Evolutionary conservation across 2,797 vertebrate species (phyloP).

Genomic region (Poeciliopsis gracilis): DNA sequence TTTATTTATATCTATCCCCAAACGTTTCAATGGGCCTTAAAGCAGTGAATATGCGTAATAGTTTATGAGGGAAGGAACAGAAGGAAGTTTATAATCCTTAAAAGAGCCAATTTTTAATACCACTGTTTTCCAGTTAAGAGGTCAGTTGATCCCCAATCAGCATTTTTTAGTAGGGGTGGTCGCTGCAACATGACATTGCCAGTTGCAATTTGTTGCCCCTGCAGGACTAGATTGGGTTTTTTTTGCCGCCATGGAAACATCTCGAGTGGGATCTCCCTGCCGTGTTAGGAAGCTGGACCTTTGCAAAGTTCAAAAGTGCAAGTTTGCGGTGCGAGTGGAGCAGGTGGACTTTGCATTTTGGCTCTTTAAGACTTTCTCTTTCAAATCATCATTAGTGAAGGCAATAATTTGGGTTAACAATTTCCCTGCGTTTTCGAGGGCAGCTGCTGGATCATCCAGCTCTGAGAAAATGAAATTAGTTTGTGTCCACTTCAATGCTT

Average conservation of each 20-base stretch:
- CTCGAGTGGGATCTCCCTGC: background rate
- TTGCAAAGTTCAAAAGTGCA: background rate
- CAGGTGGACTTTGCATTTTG: background rate
- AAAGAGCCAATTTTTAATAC: background rate
- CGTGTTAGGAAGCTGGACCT: background rate
- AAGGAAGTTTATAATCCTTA: background rate
- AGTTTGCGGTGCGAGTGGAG: background rate
- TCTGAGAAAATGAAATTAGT: background rate
- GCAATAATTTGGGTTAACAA: background rate
- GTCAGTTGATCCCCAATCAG: background rate
- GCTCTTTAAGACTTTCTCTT: background rate
- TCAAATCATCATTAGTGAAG: background rate
- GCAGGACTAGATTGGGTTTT: too few species aligned
- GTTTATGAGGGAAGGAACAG: background rate
- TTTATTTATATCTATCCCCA: background rate
- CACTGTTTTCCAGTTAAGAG: background rate
- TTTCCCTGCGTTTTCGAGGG: background rate
- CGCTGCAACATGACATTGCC: too few species aligned
- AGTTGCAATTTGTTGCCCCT: background rate
- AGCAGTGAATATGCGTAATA: background rate
- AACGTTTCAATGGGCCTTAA: background rate
- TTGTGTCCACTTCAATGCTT: background rate
- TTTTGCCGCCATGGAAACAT: background rate
- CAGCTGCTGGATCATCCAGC: background rate
- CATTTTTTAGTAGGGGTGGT: background rate